Percentiles rank a stretch among this genome's conserved stretches.
Evolutionary conservation across 2,888 invertebrate genomes (phyloP).

Genomic region (Dugesia japonica): DNA sequence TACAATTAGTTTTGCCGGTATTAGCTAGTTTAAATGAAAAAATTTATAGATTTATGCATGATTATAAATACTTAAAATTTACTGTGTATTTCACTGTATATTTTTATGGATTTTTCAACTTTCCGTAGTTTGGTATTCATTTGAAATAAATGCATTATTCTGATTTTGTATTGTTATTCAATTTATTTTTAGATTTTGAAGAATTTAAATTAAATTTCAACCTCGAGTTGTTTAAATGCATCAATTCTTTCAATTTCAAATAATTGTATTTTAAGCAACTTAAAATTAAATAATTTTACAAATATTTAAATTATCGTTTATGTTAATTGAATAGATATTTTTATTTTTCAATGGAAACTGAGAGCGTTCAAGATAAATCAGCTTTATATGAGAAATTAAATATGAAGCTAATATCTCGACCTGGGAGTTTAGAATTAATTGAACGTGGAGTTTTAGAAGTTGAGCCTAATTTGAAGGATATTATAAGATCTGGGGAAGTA

Average conservation of each 20-base stretch:
- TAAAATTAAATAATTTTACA: too few species aligned
- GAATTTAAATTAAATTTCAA: not conserved
- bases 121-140: slow-evolving; percentile 4
- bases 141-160: not conserved
- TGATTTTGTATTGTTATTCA: not conserved
- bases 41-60: not conserved
- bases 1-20: not conserved
- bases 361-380: not conserved
- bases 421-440: slow-evolving; percentile 34
- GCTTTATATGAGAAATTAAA: slow-evolving; percentile 29
- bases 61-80: not conserved
- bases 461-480: slow-evolving; percentile 1
- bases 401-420: slow-evolving; percentile 27
- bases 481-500: slow-evolving; percentile 28
- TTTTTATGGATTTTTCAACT: not conserved
- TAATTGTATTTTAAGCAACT: not conserved
- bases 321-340: too few species aligned
- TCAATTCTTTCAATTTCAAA: not conserved
- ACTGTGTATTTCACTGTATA: slow-evolving; percentile 6
- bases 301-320: not conserved
- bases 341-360: not conserved
- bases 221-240: slow-evolving; percentile 7
- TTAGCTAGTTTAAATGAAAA: not conserved
- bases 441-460: slow-evolving; percentile 29
- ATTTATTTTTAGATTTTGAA: not conserved